Conservation (phyloP, 23 tunicate genomes). For the Oikopleura dioica region DNA sequence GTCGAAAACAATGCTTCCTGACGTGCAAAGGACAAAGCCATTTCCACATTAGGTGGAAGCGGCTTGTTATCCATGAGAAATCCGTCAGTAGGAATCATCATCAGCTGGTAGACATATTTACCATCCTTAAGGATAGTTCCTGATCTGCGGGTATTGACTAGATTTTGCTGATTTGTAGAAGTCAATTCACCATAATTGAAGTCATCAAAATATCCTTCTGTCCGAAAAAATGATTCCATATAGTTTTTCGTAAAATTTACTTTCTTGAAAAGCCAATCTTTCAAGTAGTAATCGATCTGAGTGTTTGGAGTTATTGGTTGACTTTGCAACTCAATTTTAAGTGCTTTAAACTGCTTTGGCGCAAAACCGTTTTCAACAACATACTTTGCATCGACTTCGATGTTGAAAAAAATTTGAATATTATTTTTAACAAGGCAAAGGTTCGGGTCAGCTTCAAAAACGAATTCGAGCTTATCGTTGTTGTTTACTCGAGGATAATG, state of each 20-base stretch:
- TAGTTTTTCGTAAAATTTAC: neutral
- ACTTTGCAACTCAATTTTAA: neutral
- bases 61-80: neutral
- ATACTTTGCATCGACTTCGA: neutral
- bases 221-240: neutral
- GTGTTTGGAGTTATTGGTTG: constrained; percentile 1
- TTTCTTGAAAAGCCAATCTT: neutral
- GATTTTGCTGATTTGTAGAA: neutral
- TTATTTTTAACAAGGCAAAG: constrained; percentile 8
- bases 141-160: neutral
- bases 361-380: neutral
- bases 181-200: neutral
- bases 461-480: neutral
- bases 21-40: neutral
- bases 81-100: neutral
- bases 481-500: neutral
- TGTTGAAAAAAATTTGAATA: neutral
- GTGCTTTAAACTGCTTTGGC: neutral
- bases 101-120: neutral
- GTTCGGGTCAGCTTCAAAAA: neutral
- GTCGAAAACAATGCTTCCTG: neutral
- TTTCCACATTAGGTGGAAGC: neutral
- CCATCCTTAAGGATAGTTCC: neutral
- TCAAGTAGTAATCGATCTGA: neutral
- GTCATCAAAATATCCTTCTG: constrained; percentile 10